Base-by-base conservation (phyloP, 2,888 invertebrate species). In the Apamea epomidion region DNA sequence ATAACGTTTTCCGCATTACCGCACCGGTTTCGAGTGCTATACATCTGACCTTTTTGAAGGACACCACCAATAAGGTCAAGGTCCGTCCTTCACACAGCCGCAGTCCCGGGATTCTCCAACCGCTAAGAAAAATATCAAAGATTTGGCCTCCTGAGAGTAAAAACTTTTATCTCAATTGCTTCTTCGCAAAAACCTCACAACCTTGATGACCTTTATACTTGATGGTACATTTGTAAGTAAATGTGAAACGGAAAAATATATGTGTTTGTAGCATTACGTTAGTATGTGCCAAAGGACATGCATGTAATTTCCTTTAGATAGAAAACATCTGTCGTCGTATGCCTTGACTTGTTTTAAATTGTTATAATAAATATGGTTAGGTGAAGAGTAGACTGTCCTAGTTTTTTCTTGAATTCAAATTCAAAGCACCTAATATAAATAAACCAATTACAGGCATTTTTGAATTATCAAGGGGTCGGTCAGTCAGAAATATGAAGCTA, bases 11-110 rank as follows among this genome's bases (percentile, higher is more conserved):
- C 58, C 51, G 21, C 60, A 37, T 42, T 18, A 18, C 4, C 16
- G 42, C 32, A 7, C 51, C 48, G 16, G 5, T 48, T n/a, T 10
- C 51, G 16, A 65, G 32, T 48, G 67, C 37, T 71, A 62, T 65
- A 48, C 21, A 64, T 18, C 7, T 62, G 85, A 69, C 64, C 81
- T 73, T 75, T 68, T 18, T 48, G 48, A 80, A 84, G 85, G 74
- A 80, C 71, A 58, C 25, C 12, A 6, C 29, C 3, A 74, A 70
- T 37, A 74, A 71, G 42, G 62, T 85, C 74, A 75, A 60, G 78
- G 48, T 29, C 8, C n/a, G 77, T 2, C 77, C 72, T 86, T 73
- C 58, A 51, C 58, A 45, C 16, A 60, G 12, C 29, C 45, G 42
- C 32, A 32, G 25, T 14, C 76, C 76, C 45, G 32, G 64, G 7